Conservation (phyloP, 2,888 invertebrate genomes). For the Nyleta sp. region DNA sequence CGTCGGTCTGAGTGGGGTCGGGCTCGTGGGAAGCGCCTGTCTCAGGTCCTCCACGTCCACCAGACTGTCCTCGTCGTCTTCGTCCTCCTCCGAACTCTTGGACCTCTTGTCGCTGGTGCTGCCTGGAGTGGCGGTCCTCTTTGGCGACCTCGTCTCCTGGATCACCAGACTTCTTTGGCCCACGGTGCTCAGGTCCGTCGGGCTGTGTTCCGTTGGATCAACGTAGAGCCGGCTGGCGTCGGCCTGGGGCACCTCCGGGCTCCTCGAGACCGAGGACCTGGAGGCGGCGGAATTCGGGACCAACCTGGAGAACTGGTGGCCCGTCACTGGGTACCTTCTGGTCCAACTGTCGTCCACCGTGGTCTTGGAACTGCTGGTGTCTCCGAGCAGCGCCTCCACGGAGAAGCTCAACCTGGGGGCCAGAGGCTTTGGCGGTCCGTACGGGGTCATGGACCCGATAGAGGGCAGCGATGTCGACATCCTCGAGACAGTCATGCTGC, state of each 20-base stretch:
- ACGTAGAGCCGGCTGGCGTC: too few relatives aligned
- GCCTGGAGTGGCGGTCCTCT: conserved; percentile 60
- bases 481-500: conserved; percentile 80
- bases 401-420: conserved; percentile 84
- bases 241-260: too few relatives aligned
- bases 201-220: too few relatives aligned
- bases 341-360: conserved; percentile 7
- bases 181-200: neutral
- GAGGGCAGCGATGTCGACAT: conserved; percentile 79
- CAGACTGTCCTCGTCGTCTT: conserved; percentile 86
- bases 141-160: conserved; percentile 52
- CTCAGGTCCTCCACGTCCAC: conserved; percentile 91
- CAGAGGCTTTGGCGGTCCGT: conserved; percentile 74
- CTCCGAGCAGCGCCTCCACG: conserved; percentile 85
- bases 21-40: conserved; percentile 69
- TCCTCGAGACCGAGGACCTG: too few relatives aligned
- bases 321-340: neutral
- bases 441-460: conserved; percentile 73
- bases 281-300: too few relatives aligned
- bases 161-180: too few relatives aligned
- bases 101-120: conserved; percentile 74
- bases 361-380: conserved; percentile 69
- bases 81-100: conserved; percentile 84
- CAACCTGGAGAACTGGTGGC: too few relatives aligned
- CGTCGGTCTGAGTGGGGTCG: conserved; percentile 78